Evolutionary conservation across 1,140 invertebrate genomes (phyloP).

Genomic region (Lycorma delicatula): DNA sequence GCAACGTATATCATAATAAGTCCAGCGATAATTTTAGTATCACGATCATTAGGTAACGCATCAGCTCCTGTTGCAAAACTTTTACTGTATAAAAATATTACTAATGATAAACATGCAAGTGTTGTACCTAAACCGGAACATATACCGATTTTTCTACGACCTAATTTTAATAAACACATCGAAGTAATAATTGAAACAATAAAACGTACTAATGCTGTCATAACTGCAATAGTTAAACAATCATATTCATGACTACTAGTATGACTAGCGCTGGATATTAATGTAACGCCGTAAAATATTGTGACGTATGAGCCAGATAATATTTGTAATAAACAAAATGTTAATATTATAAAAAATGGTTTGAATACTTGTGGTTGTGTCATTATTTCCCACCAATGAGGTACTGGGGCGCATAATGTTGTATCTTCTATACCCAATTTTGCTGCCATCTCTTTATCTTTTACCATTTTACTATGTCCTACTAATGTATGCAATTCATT

Average conservation of each 20-base stretch:
- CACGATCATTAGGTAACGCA: neutral
- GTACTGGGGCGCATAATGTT: neutral
- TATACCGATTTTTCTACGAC: conserved; percentile 51
- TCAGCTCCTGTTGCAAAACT: conserved; percentile 30
- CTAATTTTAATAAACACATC: conserved; percentile 49
- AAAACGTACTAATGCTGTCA: conserved; percentile 52
- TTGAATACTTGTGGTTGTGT: conserved; percentile 50
- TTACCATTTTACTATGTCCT: conserved; percentile 14
- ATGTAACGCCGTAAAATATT: conserved; percentile 64
- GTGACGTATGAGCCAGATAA: conserved; percentile 61
- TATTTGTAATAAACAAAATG: conserved; percentile 60
- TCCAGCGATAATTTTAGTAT: conserved; percentile 40
- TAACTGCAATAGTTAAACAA: conserved; percentile 40
- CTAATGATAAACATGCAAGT: conserved; percentile 47
- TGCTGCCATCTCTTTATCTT: neutral
- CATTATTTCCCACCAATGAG: conserved; percentile 21
- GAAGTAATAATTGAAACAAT: conserved; percentile 53
- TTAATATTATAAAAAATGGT: conserved; percentile 57
- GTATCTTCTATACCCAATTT: neutral
- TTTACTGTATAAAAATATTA: conserved; percentile 42
- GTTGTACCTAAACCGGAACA: conserved; percentile 55
- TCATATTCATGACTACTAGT: neutral
- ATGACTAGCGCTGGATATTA: conserved; percentile 38
- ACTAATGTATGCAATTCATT: conserved; percentile 42
- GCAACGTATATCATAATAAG: conserved; percentile 55